A percentile compares a stretch with the other conserved stretches of the same genome.
These are phyloP conservation scores for Zygothrica quintamaculata DNA, from an alignment of 2,888 invertebrate species.

Conservation along the genomic window DNA sequence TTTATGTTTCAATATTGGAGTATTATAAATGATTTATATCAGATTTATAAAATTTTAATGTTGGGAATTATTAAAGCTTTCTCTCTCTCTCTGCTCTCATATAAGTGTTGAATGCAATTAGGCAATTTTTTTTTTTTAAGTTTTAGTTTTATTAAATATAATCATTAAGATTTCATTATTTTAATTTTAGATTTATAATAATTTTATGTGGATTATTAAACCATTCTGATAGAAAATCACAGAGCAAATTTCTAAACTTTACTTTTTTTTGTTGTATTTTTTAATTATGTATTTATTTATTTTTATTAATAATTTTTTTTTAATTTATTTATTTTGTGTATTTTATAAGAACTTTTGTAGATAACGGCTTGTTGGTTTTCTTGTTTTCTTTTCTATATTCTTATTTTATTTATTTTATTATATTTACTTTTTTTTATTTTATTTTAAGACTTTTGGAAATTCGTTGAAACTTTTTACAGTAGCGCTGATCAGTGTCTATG, in stretches of 20 bases:
- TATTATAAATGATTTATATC: slow-evolving; percentile 26
- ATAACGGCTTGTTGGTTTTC: slow-evolving; percentile 32
- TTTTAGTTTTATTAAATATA: slow-evolving; percentile 35
- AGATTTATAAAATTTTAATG: slow-evolving; percentile 30
- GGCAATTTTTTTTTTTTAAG: slow-evolving; percentile 45
- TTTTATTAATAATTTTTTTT: slow-evolving; percentile 13
- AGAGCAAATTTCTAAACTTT: slow-evolving; percentile 79
- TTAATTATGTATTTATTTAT: slow-evolving; percentile 26
- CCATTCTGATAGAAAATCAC: slow-evolving; percentile 81
- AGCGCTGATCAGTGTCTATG: slow-evolving; percentile 43
- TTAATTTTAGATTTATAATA: slow-evolving; percentile 1
- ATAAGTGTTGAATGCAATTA: slow-evolving; percentile 54
- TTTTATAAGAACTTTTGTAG: slow-evolving; percentile 22
- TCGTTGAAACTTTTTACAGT: slow-evolving; percentile 69
- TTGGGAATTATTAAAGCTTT: slow-evolving; percentile 56
- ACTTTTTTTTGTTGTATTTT: slow-evolving; percentile 21
- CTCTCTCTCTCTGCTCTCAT: slow-evolving; percentile 34
- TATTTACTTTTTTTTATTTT: slow-evolving; percentile 33
- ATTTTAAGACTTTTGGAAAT: slow-evolving; percentile 62
- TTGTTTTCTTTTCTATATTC: slow-evolving; percentile 17
- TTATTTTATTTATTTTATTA: slow-evolving; percentile 27
- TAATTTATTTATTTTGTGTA: slow-evolving; percentile 29
- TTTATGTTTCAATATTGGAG: no score
- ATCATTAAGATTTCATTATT: slow-evolving; percentile 10
- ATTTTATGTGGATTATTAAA: slow-evolving; percentile 65